Evolutionary conservation across 2,113 vertebrate genomes (phyloP), one percentile per base, ranked within the genome.

Genomic region (Bubo blakistoni): DNA sequence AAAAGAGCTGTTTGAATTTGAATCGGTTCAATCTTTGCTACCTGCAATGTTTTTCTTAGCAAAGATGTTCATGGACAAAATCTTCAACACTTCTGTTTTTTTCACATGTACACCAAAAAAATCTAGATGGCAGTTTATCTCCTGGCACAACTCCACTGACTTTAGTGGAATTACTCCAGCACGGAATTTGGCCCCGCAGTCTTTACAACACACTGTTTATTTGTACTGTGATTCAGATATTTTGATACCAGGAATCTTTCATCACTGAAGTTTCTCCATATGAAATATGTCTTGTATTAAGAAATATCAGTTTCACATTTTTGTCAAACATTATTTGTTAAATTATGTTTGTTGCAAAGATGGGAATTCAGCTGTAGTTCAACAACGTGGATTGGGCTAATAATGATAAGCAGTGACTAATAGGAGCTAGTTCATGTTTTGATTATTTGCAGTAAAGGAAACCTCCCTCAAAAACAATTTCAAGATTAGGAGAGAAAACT

Each of bases 281-380:
- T 57, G 94, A 96, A 96, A 93, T 97, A 96, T 96, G 98, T 97
- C 97, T 96, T 82, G 54, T 51, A 82, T 98, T 98, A 98, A 98
- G 97, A 98, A 97, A 97, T 97, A 97, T 95, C 96, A 61, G 96
- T 86, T 96, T 97, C 96, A 61, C 95, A 69, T 97, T 97, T 97
- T 97, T 95, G 98, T 98, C 97, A 97, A 95, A 86, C 94, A 83
- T 67, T 96, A 97, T 97, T 98, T 97, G 97, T 94, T 97, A 93
- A 85, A 88, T 89, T 94, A 87, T 97, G 92, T 96, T 97, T 96
- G 94, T 97, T 95, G 90, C 95, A 91, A 88, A 95, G 94, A 88
- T 85, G 94, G 74, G 96, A 96, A 95, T 91, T 96, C 96, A 86
- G 82, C 65, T 91, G 94, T 93, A 92, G 95, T 81, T 88, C 95